Evolutionary conservation across 53 echinoderm and acorn worm species (phyloP), one percentile per base, ranked within the genome.

Genomic region (Arbacia lixula): DNA sequence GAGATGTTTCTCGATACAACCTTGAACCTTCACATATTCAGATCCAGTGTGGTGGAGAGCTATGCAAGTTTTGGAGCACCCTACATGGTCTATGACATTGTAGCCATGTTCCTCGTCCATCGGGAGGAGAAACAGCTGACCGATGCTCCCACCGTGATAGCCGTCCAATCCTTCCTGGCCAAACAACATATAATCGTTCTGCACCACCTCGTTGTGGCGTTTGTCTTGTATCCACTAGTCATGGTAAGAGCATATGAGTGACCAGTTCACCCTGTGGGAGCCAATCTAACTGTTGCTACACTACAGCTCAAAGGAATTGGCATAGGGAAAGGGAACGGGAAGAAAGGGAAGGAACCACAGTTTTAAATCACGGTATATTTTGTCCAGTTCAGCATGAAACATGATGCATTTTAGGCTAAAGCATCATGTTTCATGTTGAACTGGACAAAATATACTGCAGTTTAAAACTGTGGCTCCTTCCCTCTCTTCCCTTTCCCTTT

Each of bases 51-150:
- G 12, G 86, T 91, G 36, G 86, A 93, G 50, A 58, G 72, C 6
- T 95, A 95, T 38, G 34, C 85, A 10, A 72, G 68, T 39, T 92
- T 92, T 46, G 95, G 85, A 21, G 52, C 87, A 8, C 92, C 95
- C 0, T 95, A 92, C 92, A 94, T 95, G 95, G 20, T 95, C 49
- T 95, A 95, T 41, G 95, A 95, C 58, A 66, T 95, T 54, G 67
- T 72, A 56, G 95, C 89, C 41, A 92, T 95, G 95, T 91, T 38
- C 25, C 67, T 85, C 10, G 85, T 81, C 51, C 49, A 85, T 25
- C 54, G 46, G 20, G 88, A 88, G 69, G 84, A 50, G 12, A 78
- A 54, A 12, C 72, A 90, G 0, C 62, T 87, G 30, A 29, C 53
- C 16, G 39, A 60, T 12, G 31, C 60, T 0, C 52, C 90, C 0